Evolutionary conservation across 2,113 vertebrate genomes (phyloP), one percentile per base, ranked within the genome.

Genomic region (Corapipo altera): DNA sequence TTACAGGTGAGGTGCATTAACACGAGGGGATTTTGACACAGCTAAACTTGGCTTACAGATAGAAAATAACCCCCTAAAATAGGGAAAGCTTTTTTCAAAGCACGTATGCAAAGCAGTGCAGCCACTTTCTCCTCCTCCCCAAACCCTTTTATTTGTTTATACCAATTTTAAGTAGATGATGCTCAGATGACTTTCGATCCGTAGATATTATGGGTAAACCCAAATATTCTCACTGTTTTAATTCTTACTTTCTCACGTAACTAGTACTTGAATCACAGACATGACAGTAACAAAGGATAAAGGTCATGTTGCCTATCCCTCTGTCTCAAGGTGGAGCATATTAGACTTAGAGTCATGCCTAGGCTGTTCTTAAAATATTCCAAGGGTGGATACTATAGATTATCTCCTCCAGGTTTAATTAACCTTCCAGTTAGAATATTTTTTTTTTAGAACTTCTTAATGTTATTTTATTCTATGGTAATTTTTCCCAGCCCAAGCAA

Each of bases 241-340:
- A 49, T 64, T 39, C 66, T 55, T 15, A 19, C 55, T 84, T 94
- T 81, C 24, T 69, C 27, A 43, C 43, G 64, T 26, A 84, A 13
- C n/a, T 70, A 46, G 16, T 28, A 77, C 39, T 24, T 71, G 18
- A 90, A 59, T 59, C 59, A 74, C 41, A 87, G 46, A 27, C 11
- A 26, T 11, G 15, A 11, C 9, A 84, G 30, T 24, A 57, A 52
- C 14, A n/a, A n/a, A 1, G 10, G 15, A n/a, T 41, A 62, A 87
- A 85, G n/a, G 13, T 58, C 22, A 26, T 2, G 0, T 41, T 78
- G n/a, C 4, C 15, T 39, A 7, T 55, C 18, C 12, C 10, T 0
- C 0, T 26, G 23, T 59, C 57, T 49, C 54, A 69, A 21, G 44
- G 43, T 21, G 30, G 37, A 88, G 11, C 14, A 39, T 5, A 27